A percentile compares a stretch with the other conserved stretches of the same genome.
These are phyloP conservation scores for Tupaia tana DNA, from an alignment of 2,113 vertebrate species.

Conservation along the genomic window DNA sequence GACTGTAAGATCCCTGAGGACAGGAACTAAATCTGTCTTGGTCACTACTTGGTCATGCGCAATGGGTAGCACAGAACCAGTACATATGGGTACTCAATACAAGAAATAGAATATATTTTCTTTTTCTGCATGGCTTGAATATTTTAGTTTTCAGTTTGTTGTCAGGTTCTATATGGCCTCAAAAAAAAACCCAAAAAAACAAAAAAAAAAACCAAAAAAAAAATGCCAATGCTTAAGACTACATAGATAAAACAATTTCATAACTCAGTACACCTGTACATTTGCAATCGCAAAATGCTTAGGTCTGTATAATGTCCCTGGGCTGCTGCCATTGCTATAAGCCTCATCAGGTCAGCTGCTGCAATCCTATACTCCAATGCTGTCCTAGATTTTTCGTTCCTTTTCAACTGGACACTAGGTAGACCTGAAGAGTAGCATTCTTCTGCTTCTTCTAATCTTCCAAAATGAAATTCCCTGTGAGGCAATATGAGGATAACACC, in stretches of 20 bases:
- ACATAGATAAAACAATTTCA: not conserved
- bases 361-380: not conserved
- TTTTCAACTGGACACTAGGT: not conserved
- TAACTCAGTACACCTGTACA: accelerated
- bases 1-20: not conserved
- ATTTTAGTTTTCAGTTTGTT: not conserved
- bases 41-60: too few relatives aligned
- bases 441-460: not conserved
- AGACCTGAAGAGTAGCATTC: not conserved
- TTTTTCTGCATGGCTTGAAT: not conserved
- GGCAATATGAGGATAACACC: not conserved
- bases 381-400: not conserved
- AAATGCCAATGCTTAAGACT: not conserved
- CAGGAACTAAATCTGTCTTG: not conserved
- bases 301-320: not conserved
- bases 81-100: not conserved
- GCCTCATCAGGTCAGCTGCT: not conserved
- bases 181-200: not conserved
- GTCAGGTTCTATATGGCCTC: not conserved
- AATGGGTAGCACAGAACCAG: not conserved
- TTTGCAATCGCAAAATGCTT: not conserved
- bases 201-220: not conserved
- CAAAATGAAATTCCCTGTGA: not conserved
- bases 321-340: too few relatives aligned
- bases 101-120: not conserved